phyloP scores from a whole-genome alignment of 2,888 invertebrate species.

The Atrina japonica region DNA sequence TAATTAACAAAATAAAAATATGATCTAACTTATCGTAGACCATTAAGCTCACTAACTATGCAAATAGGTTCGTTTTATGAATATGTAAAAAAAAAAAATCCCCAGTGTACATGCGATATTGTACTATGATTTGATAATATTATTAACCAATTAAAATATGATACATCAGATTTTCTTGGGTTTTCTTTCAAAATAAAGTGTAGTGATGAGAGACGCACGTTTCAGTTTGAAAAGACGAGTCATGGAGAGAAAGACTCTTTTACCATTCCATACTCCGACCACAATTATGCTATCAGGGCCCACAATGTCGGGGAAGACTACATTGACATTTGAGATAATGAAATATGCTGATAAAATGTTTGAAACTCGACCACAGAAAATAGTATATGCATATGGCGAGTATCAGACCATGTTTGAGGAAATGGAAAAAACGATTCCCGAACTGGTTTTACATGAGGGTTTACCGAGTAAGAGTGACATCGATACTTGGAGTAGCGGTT shows the following conservation, averaged over 20 bases:
- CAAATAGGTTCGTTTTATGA: too few species aligned
- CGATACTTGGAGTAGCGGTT: constrained; percentile 12
- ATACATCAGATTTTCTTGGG: too few species aligned
- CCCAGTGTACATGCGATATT: too few species aligned
- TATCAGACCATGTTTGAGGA: constrained; percentile 10
- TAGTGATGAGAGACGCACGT: neutral
- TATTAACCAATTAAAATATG: too few species aligned
- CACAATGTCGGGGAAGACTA: constrained; percentile 26
- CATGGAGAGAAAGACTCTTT: constrained; percentile 16
- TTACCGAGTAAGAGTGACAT: constrained; percentile 13
- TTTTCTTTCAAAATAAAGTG: neutral
- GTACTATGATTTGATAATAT: too few species aligned
- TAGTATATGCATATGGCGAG: constrained; percentile 10
- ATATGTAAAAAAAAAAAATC: too few species aligned
- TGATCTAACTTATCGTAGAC: too few species aligned
- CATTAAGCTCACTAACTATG: too few species aligned
- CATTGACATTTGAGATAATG: constrained; percentile 15
- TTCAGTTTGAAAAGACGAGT: neutral
- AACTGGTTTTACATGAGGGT: constrained; percentile 16
- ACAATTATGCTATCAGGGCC: constrained; percentile 18
- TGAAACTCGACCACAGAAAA: constrained; percentile 7
- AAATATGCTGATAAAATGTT: constrained; percentile 11
- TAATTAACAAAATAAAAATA: too few species aligned
- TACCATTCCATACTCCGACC: constrained; percentile 19
- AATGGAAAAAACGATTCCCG: neutral